Percentiles rank a stretch among this genome's conserved stretches.
These are phyloP conservation scores for Oryzias dopingdopingensis DNA, from an alignment of 2,797 vertebrate species.

Conservation along the genomic window DNA sequence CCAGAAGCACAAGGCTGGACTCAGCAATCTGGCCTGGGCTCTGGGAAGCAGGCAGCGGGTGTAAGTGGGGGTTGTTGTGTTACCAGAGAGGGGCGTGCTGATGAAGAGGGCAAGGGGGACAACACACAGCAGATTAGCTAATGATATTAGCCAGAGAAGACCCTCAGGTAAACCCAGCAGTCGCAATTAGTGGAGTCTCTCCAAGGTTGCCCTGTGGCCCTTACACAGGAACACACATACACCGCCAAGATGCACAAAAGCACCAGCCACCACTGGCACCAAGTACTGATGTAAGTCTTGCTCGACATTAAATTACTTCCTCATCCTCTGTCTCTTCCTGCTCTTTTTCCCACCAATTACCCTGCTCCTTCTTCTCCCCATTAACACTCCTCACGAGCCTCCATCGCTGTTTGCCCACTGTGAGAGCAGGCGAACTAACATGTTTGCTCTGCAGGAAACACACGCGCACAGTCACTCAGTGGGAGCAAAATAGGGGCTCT, in stretches of 20 bases:
- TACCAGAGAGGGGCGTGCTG: conserved; percentile 44
- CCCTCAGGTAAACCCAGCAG: conserved; percentile 75
- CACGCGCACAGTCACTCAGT: conserved; percentile 51
- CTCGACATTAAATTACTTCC: conserved; percentile 40
- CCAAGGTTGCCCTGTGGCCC: conserved; percentile 69
- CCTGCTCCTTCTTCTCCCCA: conserved; percentile 47
- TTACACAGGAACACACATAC: conserved; percentile 14
- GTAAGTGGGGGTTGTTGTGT: conserved; percentile 41
- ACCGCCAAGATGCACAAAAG: conserved; percentile 18
- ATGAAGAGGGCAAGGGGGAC: conserved; percentile 72
- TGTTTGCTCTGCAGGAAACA: conserved; percentile 69
- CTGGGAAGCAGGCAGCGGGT: conserved; percentile 58
- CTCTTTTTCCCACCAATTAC: conserved; percentile 22
- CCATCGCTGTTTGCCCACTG: conserved; percentile 68
- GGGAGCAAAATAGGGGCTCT: conserved; percentile 41
- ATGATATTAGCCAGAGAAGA: conserved; percentile 78
- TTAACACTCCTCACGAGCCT: conserved; percentile 60
- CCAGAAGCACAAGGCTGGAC: conserved; percentile 95
- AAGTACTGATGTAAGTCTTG: conserved; percentile 36
- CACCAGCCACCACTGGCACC: conserved; percentile 42
- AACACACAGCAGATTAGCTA: conserved; percentile 81
- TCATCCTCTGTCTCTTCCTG: conserved; percentile 25
- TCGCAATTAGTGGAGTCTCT: conserved; percentile 78
- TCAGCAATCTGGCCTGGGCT: conserved; percentile 86
- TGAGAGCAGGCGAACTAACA: conserved; percentile 72